Percentiles rank a stretch among this genome's conserved stretches.
Conservation (phyloP, 2,888 invertebrate genomes). For the Parochlus steinenii region DNA sequence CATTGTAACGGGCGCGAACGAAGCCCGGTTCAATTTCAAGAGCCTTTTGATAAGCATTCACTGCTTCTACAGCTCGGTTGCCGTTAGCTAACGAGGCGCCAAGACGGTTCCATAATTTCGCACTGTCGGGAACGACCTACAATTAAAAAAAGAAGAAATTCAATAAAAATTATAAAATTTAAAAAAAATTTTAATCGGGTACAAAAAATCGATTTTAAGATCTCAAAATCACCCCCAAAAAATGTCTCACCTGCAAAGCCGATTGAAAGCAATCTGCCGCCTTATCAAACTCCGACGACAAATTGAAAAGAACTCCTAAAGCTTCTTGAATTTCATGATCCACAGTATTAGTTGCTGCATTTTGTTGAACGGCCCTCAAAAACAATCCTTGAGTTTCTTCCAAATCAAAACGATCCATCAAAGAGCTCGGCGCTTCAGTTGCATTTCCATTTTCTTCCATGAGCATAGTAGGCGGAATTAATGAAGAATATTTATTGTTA, state of each 20-base stretch:
- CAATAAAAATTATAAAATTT: background rate
- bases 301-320: constrained; percentile 86
- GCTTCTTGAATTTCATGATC: constrained; percentile 90
- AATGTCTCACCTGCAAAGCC: constrained; percentile 68
- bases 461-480: constrained; percentile 36
- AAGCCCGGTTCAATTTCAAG: constrained; percentile 86
- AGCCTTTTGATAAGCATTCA: constrained; percentile 87
- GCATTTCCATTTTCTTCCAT: constrained; percentile 1
- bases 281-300: constrained; percentile 86
- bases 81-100: constrained; percentile 97
- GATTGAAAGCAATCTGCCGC: constrained; percentile 92
- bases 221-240: too few relatives aligned
- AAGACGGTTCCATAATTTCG: constrained; percentile 89
- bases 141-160: background rate
- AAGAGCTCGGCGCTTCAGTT: constrained; percentile 31
- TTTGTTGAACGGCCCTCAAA: constrained; percentile 60
- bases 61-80: constrained; percentile 85
- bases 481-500: constrained; percentile 66
- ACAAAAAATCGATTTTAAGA: background rate
- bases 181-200: background rate
- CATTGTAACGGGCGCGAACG: constrained; percentile 91
- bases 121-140: constrained; percentile 48
- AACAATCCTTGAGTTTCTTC: constrained; percentile 57
- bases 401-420: constrained; percentile 28
- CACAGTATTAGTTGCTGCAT: constrained; percentile 42